Base-by-base conservation (phyloP, 1,140 invertebrate genomes). In the Anoplophora glabripennis region DNA sequence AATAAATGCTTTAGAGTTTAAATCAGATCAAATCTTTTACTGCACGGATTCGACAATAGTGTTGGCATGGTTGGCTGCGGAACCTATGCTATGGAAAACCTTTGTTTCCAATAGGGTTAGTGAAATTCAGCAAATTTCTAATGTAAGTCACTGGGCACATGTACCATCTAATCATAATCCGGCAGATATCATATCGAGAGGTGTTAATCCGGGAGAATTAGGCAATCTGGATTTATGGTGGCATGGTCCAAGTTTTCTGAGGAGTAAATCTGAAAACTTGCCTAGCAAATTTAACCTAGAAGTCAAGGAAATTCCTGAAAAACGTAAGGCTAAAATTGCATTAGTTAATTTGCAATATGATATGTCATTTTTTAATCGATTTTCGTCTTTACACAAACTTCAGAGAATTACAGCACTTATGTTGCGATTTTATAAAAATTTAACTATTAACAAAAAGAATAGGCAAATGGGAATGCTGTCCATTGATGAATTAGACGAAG, bases 61-160 rank as follows among this genome's bases (percentile, higher is more conserved):
- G 2, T 33, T 53, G 14, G 48, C 11, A 14, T 53, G 52, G 52
- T 18, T 53, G 8, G 49, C 12, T 2, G 9, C 10, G 3, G 10
- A 14, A 18, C 40, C 52, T 4, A 49, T 36, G 15, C 42, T 15
- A 3, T 53, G 36, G 52, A 53, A 11, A 45, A 41, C 18, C 2
- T 53, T 53, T 28, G 52, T 53, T 7, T 36, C 36, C 53, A 53
- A 53, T 18, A 2, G 52, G 15, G 40, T 53, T 4, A 14, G 38
- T 4, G 52, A 53, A 35, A 53, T 53, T 9, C 52, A 53, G 36
- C 38, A 44, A 42, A n/a, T 53, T n/a, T 15, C 40, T 45, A 17
- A 28, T 5, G 18, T 14, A 11, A 14, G n/a, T 1, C 9, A 44
- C 4, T 53, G 52, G 52, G 1, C 12, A 11, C 28, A 53, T 21